Evolutionary conservation across 1,140 invertebrate species (phyloP).

Genomic region (Megathymus violae): DNA sequence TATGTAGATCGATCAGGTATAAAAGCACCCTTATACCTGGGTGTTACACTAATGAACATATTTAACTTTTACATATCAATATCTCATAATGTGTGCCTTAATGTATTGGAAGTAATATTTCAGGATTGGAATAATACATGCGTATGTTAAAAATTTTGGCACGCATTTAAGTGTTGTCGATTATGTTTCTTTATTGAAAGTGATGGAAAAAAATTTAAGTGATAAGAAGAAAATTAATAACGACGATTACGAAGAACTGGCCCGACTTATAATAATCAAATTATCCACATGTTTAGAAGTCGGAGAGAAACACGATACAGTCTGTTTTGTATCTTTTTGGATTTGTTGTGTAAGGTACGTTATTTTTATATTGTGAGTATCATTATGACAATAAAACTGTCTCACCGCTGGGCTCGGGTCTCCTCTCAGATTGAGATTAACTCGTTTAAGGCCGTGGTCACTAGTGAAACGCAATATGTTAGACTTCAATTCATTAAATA

Average conservation of each 20-base stretch:
- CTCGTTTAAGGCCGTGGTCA: no score
- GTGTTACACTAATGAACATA: no score
- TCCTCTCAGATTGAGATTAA: no score
- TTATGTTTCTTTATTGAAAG: conserved; percentile 47
- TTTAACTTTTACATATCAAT: no score
- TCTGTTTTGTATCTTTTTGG: conserved; percentile 59
- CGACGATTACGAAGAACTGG: conserved; percentile 50
- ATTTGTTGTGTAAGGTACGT: conserved; percentile 70
- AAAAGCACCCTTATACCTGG: conserved; percentile 64
- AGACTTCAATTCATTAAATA: no score
- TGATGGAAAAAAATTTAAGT: conserved; percentile 47
- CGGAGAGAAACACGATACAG: conserved; percentile 1
- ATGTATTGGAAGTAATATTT: no score
- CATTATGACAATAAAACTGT: no score
- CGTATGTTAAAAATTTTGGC: conserved; percentile 63
- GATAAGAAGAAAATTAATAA: conserved; percentile 41
- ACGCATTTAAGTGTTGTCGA: conserved; percentile 44
- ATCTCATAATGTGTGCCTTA: no score
- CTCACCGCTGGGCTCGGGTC: no score
- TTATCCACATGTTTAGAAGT: conserved; percentile 17
- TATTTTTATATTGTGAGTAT: conserved; percentile 15
- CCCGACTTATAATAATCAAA: conserved; percentile 47
- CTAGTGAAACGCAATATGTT: no score
- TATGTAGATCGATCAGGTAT: no score
- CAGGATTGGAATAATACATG: conserved; percentile 63